Evolutionary conservation across 2,888 invertebrate species (phyloP), one percentile per base, ranked within the genome.

Genomic region (Xestoiulus laeticollis): DNA sequence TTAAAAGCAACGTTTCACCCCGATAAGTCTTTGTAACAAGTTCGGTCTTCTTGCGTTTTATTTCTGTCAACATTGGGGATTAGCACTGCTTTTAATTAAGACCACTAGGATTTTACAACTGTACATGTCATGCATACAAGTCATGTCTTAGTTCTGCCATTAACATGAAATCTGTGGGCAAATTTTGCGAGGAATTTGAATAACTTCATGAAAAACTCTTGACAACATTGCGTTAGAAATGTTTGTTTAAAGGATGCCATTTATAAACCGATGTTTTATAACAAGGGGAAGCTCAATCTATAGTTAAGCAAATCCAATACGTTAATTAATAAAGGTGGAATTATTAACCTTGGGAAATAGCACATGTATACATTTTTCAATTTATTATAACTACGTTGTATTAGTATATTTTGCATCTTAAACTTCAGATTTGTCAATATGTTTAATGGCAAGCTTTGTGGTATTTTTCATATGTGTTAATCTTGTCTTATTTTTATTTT

Each of bases 21-120:
- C 30, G 78, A 78, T 78, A 78, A 78, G 78, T 78, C 78, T 78
- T 78, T 78, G 78, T 30, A 78, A 78, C 78, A 78, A 78, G 78
- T 30, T 78, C 26, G 78, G 78, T 78, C 30, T 78, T 32, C 30
- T 78, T 32, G 26, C 78, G 78, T 78, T 78, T 78, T 78, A 78
- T 32, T 16, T 78, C 78, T 78, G 78, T 78, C 78, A 78, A 78
- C 78, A 78, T 78, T 14, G 78, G 30, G 78, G 78, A 78, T 78
- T 78, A 78, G 78, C 78, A 30, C 78, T 32, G 78, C 78, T 78
- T 78, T 78, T 78, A 78, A 78, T 78, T 78, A 78, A 78, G 30
- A 78, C 78, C 30, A 26, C 78, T 78, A 78, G 78, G 30, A 78
- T 78, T 78, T 78, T 78, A 78, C 30, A 78, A 26, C 78, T 78